Conservation (phyloP, 2,113 vertebrate species). For the pig (Sus scrofa) region T2T-Sscrofa CM000830.6:74461001-74461500, state of each 20-base stretch:
- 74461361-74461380: background rate
- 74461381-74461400: background rate
- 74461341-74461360: background rate
- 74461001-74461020: background rate
- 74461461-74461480: too few species aligned
- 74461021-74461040: background rate
- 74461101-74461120: background rate
- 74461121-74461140: background rate
- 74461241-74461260: background rate
- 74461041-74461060: background rate
- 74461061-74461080: background rate
- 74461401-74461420: too few species aligned
- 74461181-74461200: background rate
- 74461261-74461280: background rate
- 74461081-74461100: background rate
- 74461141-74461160: background rate
- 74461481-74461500: too few species aligned
- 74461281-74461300: background rate
- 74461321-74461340: background rate
- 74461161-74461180: background rate
- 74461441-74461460: too few species aligned
- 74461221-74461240: background rate
- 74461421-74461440: too few species aligned
- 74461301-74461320: background rate
- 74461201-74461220: slow-evolving; percentile 6